Percentiles rank a stretch among this genome's conserved stretches.
phyloP scores from a whole-genome alignment of 1,140 invertebrate genomes.

The Wiebesia pumilae region DNA sequence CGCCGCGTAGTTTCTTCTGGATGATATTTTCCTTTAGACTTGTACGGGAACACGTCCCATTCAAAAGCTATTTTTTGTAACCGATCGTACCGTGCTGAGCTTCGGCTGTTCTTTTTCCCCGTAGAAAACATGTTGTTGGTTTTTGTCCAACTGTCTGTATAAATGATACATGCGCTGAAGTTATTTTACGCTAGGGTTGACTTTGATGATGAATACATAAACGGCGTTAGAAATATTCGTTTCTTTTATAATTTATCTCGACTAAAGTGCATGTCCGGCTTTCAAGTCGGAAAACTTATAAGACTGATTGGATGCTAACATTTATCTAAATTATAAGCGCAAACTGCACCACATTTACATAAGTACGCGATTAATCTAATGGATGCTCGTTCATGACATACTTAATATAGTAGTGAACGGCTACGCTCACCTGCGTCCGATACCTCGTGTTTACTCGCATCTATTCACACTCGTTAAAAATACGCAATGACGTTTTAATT shows the following conservation, averaged over 20 bases:
- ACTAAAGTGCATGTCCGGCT: not conserved
- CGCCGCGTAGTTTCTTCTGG: not conserved
- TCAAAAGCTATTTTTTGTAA: conserved; percentile 35
- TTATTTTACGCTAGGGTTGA: not conserved
- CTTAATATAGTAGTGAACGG: not conserved
- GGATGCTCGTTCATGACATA: not conserved
- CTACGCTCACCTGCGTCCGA: no score
- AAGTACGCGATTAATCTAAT: not conserved
- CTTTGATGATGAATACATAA: not conserved
- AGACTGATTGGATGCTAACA: not conserved
- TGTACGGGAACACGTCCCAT: not conserved
- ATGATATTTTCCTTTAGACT: conserved; percentile 32
- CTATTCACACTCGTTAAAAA: not conserved
- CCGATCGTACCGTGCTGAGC: conserved; percentile 20
- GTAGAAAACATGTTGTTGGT: not conserved
- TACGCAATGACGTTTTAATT: not conserved
- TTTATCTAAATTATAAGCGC: not conserved
- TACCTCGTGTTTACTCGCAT: not conserved
- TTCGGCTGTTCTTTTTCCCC: not conserved
- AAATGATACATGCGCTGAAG: conserved; percentile 8
- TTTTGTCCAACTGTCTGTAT: not conserved
- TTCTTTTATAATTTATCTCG: not conserved
- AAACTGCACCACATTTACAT: not conserved
- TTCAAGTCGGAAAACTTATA: not conserved
- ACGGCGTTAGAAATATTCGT: not conserved